These are phyloP conservation scores for Cherax quadricarinatus DNA, from an alignment of 1,140 invertebrate species.

Conservation along the genomic window DNA sequence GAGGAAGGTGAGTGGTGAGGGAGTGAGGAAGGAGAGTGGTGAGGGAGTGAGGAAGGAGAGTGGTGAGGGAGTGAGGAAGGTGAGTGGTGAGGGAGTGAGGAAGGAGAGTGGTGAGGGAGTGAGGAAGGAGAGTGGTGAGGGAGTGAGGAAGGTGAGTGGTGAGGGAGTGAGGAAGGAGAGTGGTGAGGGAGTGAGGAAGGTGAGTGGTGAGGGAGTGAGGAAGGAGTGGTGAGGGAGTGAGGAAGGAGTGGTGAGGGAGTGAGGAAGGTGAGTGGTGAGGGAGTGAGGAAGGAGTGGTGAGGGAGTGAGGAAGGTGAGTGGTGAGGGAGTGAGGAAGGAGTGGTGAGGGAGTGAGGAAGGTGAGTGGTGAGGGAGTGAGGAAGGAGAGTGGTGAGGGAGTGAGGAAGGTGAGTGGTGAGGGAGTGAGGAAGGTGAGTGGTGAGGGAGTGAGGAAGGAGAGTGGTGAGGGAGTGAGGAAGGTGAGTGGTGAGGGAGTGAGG, in stretches of 20 bases:
- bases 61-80: too few relatives aligned
- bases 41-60: too few relatives aligned
- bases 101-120: too few relatives aligned
- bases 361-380: not conserved
- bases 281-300: too few relatives aligned
- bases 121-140: too few relatives aligned
- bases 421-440: not conserved
- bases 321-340: not conserved
- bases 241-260: not conserved
- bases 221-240: not conserved
- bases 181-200: not conserved
- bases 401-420: not conserved
- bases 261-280: not conserved
- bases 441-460: not conserved
- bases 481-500: not conserved
- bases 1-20: not conserved
- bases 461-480: not conserved
- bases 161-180: not conserved
- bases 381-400: not conserved
- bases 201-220: not conserved
- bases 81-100: not conserved
- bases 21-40: too few relatives aligned
- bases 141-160: too few relatives aligned
- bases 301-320: not conserved
- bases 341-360: not conserved